phyloP scores from a whole-genome alignment of 1,140 invertebrate genomes.

The Lasioglossum baleicum region DNA sequence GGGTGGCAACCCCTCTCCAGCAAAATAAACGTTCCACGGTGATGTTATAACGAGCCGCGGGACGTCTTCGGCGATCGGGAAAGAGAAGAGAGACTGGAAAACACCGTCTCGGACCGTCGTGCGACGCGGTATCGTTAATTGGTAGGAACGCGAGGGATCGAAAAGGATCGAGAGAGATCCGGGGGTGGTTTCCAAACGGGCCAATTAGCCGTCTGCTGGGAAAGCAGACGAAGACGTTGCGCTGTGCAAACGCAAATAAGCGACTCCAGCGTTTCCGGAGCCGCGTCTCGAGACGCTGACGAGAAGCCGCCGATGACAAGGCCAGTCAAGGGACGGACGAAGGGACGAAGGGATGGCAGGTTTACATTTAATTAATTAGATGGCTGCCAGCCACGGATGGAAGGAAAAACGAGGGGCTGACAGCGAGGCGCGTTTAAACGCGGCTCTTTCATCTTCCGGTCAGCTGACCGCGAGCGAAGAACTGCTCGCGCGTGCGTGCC shows the following conservation, averaged over 20 bases:
- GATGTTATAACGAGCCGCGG: too few relatives aligned
- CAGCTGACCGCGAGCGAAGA: slow-evolving; percentile 31
- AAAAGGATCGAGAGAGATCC: too few relatives aligned
- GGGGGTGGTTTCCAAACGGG: background rate
- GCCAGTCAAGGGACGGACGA: background rate
- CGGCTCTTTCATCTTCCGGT: slow-evolving; percentile 42
- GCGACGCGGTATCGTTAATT: background rate
- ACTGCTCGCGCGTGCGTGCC: background rate
- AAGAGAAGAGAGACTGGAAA: background rate
- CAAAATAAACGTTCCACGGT: background rate
- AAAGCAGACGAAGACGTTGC: slow-evolving; percentile 31
- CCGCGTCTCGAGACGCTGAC: slow-evolving; percentile 1
- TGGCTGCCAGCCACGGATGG: slow-evolving; percentile 18
- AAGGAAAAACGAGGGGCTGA: slow-evolving; percentile 32
- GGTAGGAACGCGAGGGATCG: background rate
- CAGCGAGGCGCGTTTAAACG: slow-evolving; percentile 34
- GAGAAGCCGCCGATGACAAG: slow-evolving; percentile 1
- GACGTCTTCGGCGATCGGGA: too few relatives aligned
- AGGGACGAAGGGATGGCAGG: background rate
- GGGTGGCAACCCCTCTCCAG: too few relatives aligned
- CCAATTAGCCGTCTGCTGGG: slow-evolving; percentile 53
- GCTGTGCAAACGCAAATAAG: slow-evolving; percentile 58
- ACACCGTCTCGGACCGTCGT: background rate
- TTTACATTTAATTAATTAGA: slow-evolving; percentile 67
- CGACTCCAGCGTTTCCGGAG: slow-evolving; percentile 38